These are phyloP conservation scores for Idaea aversata DNA, from an alignment of 2,888 invertebrate genomes.

Conservation along the genomic window DNA sequence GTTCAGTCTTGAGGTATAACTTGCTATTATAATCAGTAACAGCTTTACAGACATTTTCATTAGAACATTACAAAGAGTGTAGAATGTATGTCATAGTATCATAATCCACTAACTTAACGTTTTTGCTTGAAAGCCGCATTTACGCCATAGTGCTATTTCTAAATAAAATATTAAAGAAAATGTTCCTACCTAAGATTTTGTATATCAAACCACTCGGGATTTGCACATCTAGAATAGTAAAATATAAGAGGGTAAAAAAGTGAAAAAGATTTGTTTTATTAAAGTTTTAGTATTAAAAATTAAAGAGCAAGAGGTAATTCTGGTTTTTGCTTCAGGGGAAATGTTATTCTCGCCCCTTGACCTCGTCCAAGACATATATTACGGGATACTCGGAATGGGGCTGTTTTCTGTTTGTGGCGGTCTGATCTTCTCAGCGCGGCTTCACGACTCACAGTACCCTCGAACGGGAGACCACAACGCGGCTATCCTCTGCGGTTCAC, in stretches of 20 bases:
- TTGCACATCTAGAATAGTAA: too few species aligned
- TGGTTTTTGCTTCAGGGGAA: constrained; percentile 63
- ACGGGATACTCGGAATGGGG: constrained; percentile 58
- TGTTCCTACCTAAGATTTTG: too few species aligned
- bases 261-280: too few species aligned
- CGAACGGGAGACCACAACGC: constrained; percentile 56
- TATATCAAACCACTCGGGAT: too few species aligned
- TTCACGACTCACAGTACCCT: constrained; percentile 42
- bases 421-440: constrained; percentile 50
- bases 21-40: too few species aligned
- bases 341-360: constrained; percentile 69
- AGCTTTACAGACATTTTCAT: too few species aligned
- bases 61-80: too few species aligned
- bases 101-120: too few species aligned
- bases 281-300: not conserved
- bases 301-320: constrained; percentile 7
- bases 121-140: not conserved
- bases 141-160: not conserved
- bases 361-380: constrained; percentile 73
- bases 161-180: not conserved
- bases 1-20: too few species aligned
- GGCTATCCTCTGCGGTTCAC: constrained; percentile 48
- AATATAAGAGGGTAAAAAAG: too few species aligned
- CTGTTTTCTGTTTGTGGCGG: constrained; percentile 62
- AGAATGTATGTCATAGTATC: too few species aligned